These are phyloP conservation scores for Tychaedon coryphoeus DNA, from an alignment of 2,113 vertebrate genomes.

Conservation along the genomic window DNA sequence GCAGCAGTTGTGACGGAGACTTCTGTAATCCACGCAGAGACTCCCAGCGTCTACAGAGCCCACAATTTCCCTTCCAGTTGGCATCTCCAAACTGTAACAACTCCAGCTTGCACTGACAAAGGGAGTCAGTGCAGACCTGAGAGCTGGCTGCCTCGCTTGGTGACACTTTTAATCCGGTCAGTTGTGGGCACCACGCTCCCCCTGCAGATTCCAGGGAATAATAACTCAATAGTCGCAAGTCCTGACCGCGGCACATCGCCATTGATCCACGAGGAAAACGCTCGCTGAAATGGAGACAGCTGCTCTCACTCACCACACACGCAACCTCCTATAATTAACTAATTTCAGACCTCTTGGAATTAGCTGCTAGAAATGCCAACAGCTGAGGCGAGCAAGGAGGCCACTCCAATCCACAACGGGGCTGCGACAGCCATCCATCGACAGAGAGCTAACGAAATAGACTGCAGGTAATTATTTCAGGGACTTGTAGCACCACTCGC, in stretches of 20 bases:
- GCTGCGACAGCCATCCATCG: not conserved
- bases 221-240: not conserved
- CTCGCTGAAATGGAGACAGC: constrained; percentile 26
- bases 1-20: not conserved
- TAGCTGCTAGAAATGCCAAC: constrained; percentile 58
- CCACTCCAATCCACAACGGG: not conserved
- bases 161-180: not conserved
- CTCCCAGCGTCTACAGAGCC: not conserved
- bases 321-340: constrained; percentile 52
- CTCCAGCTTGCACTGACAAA: not conserved
- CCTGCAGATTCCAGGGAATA: not conserved
- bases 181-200: not conserved
- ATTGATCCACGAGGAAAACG: constrained; percentile 31
- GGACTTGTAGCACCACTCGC: constrained; percentile 34
- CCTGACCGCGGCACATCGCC: not conserved
- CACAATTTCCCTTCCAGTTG: not conserved
- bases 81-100: not conserved
- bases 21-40: not conserved
- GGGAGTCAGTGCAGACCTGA: not conserved
- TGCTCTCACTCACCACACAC: constrained; percentile 17
- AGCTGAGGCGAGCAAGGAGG: constrained; percentile 59
- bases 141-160: not conserved
- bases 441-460: constrained; percentile 26
- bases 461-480: constrained; percentile 49
- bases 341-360: constrained; percentile 57